Percentiles rank a stretch among this genome's conserved stretches.
Evolutionary conservation across 2,888 invertebrate genomes (phyloP).

Genomic region (Drosophila ezoana): DNA sequence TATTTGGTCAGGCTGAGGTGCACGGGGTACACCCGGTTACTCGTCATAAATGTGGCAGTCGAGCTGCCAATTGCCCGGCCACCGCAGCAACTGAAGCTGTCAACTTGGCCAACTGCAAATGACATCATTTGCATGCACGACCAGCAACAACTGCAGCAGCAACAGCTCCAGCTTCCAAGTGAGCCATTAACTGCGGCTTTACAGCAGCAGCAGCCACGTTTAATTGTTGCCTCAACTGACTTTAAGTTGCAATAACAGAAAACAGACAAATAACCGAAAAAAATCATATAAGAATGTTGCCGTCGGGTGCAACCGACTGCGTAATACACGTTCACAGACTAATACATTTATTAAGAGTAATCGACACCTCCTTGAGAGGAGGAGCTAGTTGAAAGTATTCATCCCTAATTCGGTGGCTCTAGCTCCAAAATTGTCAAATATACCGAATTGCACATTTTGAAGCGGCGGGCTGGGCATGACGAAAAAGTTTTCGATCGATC

Average conservation of each 20-base stretch:
- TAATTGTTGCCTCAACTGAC: constrained; percentile 67
- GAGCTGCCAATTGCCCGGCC: constrained; percentile 55
- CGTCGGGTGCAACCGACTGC: too few relatives aligned
- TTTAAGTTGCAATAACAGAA: constrained; percentile 29
- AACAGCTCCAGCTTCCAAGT: constrained; percentile 41
- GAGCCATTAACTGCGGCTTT: constrained; percentile 72
- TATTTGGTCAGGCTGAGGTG: constrained; percentile 30
- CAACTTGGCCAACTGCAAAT: constrained; percentile 46
- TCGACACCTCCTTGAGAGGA: too few relatives aligned
- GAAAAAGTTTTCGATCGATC: too few relatives aligned
- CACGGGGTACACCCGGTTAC: constrained; percentile 3
- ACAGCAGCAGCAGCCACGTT: constrained; percentile 66
- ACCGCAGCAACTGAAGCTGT: constrained; percentile 30
- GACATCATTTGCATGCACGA: constrained; percentile 59
- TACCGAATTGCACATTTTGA: too few relatives aligned
- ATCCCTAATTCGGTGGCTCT: too few relatives aligned
- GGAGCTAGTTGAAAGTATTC: too few relatives aligned
- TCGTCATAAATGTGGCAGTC: constrained; percentile 55
- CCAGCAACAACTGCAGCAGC: constrained; percentile 7
- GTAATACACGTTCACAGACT: too few relatives aligned
- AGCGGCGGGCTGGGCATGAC: too few relatives aligned
- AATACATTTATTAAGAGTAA: too few relatives aligned
- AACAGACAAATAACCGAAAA: constrained; percentile 28
- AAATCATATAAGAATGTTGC: too few relatives aligned
- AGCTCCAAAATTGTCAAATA: too few relatives aligned